Conservation (phyloP, 2,797 vertebrate genomes). For the Gadopsis bispinosus region DNA sequence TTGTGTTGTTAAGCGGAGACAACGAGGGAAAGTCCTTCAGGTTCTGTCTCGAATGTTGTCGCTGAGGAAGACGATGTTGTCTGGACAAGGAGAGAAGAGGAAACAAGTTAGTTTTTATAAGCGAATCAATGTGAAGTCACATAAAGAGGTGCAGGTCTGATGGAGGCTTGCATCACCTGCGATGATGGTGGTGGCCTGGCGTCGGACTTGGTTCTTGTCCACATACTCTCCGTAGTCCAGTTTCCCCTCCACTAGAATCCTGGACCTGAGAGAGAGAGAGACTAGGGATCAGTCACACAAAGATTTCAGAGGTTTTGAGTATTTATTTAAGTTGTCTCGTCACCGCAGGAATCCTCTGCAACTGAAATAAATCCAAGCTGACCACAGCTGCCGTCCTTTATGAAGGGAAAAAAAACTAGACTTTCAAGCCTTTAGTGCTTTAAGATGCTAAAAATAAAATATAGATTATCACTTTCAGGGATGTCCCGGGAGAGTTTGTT, state of each 20-base stretch:
- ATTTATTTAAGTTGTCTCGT: background rate
- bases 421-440: background rate
- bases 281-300: background rate
- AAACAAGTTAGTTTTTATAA: background rate
- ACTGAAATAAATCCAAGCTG: background rate
- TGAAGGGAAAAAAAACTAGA: background rate
- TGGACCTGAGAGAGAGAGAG: constrained; percentile 80
- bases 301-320: background rate
- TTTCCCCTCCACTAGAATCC: constrained; percentile 94
- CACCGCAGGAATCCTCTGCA: background rate
- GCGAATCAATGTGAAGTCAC: background rate
- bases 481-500: too few relatives aligned
- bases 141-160: background rate
- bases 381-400: background rate
- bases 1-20: background rate
- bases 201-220: constrained; percentile 94
- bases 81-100: constrained; percentile 73
- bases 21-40: constrained; percentile 64
- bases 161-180: constrained; percentile 81
- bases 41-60: constrained; percentile 87
- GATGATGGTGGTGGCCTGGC: constrained; percentile 96
- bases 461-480: background rate
- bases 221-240: constrained; percentile 97
- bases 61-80: constrained; percentile 96
- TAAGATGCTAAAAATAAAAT: background rate